Percentiles rank a stretch among this genome's conserved stretches.
phyloP scores from a whole-genome alignment of 2,888 invertebrate genomes.

The Diabrotica balteata region DNA sequence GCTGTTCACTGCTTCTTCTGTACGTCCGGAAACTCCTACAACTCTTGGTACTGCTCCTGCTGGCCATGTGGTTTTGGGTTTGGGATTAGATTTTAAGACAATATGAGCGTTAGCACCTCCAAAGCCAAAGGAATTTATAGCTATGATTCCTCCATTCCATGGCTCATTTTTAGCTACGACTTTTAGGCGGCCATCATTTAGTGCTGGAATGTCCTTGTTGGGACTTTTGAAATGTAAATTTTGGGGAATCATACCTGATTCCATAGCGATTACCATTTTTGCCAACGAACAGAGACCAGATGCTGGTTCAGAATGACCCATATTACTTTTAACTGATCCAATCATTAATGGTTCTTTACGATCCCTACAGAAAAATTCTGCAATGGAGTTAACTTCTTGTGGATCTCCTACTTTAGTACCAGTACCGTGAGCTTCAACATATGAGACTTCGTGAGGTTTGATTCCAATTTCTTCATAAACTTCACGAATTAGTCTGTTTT shows the following conservation, averaged over 20 bases:
- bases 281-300: slow-evolving; percentile 91
- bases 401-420: slow-evolving; percentile 99
- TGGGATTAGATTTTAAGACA: slow-evolving; percentile 80
- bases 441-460: slow-evolving; percentile 82
- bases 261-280: slow-evolving; percentile 93
- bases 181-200: slow-evolving; percentile 87
- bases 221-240: slow-evolving; percentile 90
- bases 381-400: slow-evolving; percentile 94
- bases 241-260: slow-evolving; percentile 84
- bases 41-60: slow-evolving; percentile 70
- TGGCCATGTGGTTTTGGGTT: slow-evolving; percentile 68
- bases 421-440: slow-evolving; percentile 98
- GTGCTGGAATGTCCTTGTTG: slow-evolving; percentile 90
- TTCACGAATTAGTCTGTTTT: slow-evolving; percentile 81
- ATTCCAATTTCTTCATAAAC: slow-evolving; percentile 85
- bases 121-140: slow-evolving; percentile 97
- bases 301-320: slow-evolving; percentile 97
- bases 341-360: slow-evolving; percentile 82
- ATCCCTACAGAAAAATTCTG: slow-evolving; percentile 87
- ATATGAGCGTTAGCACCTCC: slow-evolving; percentile 97
- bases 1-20: slow-evolving; percentile 75
- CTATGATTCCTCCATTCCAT: slow-evolving; percentile 92
- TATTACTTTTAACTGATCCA: slow-evolving; percentile 97
- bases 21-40: slow-evolving; percentile 84
- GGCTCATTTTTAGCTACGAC: slow-evolving; percentile 84